Base-by-base conservation (phyloP, 2,888 invertebrate genomes). In the Leptarthrus brevirostris region DNA sequence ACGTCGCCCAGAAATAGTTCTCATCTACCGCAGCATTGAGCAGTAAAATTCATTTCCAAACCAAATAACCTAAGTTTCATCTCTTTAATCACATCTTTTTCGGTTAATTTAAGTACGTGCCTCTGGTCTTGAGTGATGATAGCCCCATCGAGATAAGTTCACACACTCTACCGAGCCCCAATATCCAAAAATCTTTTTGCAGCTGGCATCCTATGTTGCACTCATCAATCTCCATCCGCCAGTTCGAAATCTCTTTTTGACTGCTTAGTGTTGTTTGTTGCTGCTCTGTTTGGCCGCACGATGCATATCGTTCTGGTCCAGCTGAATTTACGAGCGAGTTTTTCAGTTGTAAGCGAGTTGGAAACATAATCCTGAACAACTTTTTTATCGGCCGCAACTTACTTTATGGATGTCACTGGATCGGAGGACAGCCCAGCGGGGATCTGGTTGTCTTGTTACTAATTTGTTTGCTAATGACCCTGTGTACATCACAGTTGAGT, bases 401-500 rank as follows among this genome's bases (percentile, higher is more conserved):
- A 1, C n/a, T 66, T 47, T 5, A n/a, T 18, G 22, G 40, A 26
- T 18, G 61, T 18, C 40, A 34, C 16, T 40, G n/a, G 12, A 8
- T 10, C 2, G 10, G 36, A 22, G 12, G 30, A 20, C 34, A 34
- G 58, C 34, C n/a, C n/a, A 18, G 16, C 34, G 40, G 34, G 34
- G 61, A 20, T 40, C 61, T 3, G 12, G 18, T 40, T 61, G 61
- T 24, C 66, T 24, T 66, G 66, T 66, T 26, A 66, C 66, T 49
- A 66, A 66, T 66, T 66, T 49, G 66, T 47, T 66, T 66, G 47
- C 66, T 66, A 66, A 66, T 66, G 66, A 66, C 49, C 36, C 49
- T 4, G 40, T 18, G 61, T 20, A 8, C 40, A 36, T 22, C 20
- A 40, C 4, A 18, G 20, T 10, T 24, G 14, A 8, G n/a, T 44